Evolutionary conservation across 1,140 invertebrate genomes (phyloP), one percentile per base, ranked within the genome.

Genomic region (Mesaphorura yosii): DNA sequence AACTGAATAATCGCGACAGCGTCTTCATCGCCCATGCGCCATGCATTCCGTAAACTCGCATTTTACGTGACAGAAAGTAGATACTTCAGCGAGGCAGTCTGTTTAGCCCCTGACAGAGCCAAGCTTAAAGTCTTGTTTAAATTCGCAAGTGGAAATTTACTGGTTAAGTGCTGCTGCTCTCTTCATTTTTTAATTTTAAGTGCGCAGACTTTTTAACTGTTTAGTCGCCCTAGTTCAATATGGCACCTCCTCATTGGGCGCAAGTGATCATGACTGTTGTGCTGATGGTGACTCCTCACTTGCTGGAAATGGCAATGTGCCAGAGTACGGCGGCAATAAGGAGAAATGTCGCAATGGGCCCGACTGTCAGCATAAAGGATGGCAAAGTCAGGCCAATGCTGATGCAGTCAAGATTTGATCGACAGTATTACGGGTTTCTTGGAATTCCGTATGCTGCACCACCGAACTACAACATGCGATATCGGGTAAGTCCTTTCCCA

Each of bases 401-500:
- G 41, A 42, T 64, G 5, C 22, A 4, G 1, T 55, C 58, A 1
- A 37, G 58, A 41, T 10, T 25, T 10, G 55, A 52, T 2, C 40
- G 47, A 48, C 29, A 59, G 34, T 64, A 50, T 42, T 60, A 37
- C 55, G 67, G 67, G 2, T 77, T 69, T 57, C 64, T 68, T 26
- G 72, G 74, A 10, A 74, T 78, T 57, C 77, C 77, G 0, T 78
- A 67, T 63, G 75, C 74, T 3, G 68, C 72, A 55, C 75, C 77
- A 1, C 76, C 77, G 1, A 17, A 75, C 12, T 71, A 72, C 48
- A 67, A 74, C 53, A 64, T 76, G 29, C 67, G 79, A 55, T 81
- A 80, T 62, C 68, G 69, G 65, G 48, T 51, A 50, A 27, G 41
- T 28, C 6, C 38, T 12, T 47, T 17, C n/a, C 25, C 4, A 42